Base-by-base conservation (phyloP, 2,113 vertebrate species). In the Cyprinus carpio region DNA sequence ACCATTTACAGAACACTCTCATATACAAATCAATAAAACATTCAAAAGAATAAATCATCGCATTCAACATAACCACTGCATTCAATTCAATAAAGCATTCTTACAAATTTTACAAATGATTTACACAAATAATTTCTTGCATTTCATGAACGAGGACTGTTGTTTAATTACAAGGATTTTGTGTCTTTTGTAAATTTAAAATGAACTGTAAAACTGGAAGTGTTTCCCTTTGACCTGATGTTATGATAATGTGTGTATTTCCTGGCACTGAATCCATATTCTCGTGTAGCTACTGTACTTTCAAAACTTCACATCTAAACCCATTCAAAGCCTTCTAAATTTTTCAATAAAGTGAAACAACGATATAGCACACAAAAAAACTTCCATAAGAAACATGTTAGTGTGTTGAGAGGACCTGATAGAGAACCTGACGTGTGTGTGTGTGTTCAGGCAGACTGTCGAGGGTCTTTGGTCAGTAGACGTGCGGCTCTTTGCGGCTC, bases 401-500 rank as follows among this genome's bases (percentile, higher is more conserved):
- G 43, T 75, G 43, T 60, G 31, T 40, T 11, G 11, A 37, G 3
- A 62, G 34, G 58, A 79, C 76, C 76, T 79, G 76, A 79, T 79
- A 20, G 37, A 46, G 58, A 64, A 65, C 34, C 77, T 43, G 77
- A 62, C 37, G 23, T 60, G 29, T 79, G 31, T 43, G 23, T 67
- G 23, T 13, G 69, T 72, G 2, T 23, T 11, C 29, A 34, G 9
- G 31, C 23, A 31, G 9, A 16, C 23, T 18, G 25, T 56, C 1
- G 13, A 34, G 6, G 64, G 64, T 80, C 65, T 56, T 74, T 83
- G 81, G 81, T 99, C 95, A 98, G 62, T 96, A 97, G 92, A 72
- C 4, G 9, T 49, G 80, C 0, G 95, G 91, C 87, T 99, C 97
- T 90, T 96, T 98, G 78, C 95, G 96, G 91, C 95, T 97, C 72